Percentiles rank a stretch among this genome's conserved stretches.
These are phyloP conservation scores for Saturnia pavonia DNA, from an alignment of 2,888 invertebrate genomes.

Conservation along the genomic window DNA sequence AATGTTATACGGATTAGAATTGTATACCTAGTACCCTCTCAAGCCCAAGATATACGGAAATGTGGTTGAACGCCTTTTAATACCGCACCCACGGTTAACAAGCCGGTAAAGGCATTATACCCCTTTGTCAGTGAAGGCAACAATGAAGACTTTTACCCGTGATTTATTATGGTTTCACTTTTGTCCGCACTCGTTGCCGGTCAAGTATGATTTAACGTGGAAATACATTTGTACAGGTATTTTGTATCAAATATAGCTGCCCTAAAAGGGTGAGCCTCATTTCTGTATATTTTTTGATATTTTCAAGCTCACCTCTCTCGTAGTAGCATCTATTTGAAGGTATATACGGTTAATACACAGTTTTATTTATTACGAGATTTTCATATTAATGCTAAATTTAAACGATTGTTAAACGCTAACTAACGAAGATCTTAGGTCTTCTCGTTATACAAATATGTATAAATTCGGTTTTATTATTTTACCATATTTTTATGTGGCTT, in stretches of 20 bases:
- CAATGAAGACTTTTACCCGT: conserved; percentile 60
- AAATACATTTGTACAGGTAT: background rate
- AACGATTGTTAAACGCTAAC: too few species aligned
- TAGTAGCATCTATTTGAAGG: background rate
- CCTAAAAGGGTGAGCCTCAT: background rate
- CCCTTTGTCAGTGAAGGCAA: conserved; percentile 56
- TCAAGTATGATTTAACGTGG: conserved; percentile 7
- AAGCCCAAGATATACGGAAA: conserved; percentile 34
- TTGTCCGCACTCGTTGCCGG: conserved; percentile 16
- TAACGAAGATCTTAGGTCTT: too few species aligned
- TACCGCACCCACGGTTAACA: conserved; percentile 51
- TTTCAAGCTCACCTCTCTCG: background rate
- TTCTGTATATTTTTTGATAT: conserved; percentile 7
- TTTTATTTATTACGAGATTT: background rate
- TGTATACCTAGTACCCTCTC: conserved; percentile 17
- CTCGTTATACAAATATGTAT: too few species aligned
- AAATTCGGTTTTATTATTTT: too few species aligned
- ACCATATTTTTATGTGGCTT: too few species aligned
- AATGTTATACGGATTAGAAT: conserved; percentile 19
- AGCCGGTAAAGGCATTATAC: conserved; percentile 46
- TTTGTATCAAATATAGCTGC: background rate
- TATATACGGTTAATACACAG: background rate
- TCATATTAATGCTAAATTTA: too few species aligned
- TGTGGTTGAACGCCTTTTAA: conserved; percentile 48
- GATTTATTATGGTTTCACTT: conserved; percentile 54